A percentile compares a stretch with the other conserved stretches of the same genome.
These are phyloP conservation scores for Cylloceria caligata DNA, from an alignment of 2,888 invertebrate species.

Conservation along the genomic window DNA sequence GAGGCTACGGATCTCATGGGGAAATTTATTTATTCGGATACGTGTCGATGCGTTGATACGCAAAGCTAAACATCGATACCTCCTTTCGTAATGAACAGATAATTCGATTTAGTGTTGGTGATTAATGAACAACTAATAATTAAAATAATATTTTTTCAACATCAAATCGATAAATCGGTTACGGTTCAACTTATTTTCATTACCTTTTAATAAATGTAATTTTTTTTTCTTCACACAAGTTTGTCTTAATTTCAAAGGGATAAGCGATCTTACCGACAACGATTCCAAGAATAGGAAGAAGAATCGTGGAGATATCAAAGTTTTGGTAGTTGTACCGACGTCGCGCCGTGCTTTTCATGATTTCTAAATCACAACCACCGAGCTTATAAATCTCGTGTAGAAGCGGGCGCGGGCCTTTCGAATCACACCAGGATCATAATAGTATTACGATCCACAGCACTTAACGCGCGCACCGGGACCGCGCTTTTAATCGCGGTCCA, in stretches of 20 bases:
- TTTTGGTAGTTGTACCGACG: conserved; percentile 71
- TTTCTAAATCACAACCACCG: conserved; percentile 54
- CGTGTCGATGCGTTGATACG: neutral
- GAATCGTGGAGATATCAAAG: conserved; percentile 70
- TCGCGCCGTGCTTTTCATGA: conserved; percentile 72
- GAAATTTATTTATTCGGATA: neutral
- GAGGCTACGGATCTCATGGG: conserved; percentile 1
- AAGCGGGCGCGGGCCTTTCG: conserved; percentile 62
- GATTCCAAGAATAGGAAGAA: conserved; percentile 77
- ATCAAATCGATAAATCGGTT: neutral
- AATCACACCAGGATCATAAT: conserved; percentile 70
- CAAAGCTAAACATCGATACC: neutral
- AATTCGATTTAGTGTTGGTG: neutral
- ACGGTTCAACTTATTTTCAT: neutral
- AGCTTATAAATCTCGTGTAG: conserved; percentile 61
- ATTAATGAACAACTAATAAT: neutral
- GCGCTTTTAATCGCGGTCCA: conserved; percentile 48
- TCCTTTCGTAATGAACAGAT: neutral
- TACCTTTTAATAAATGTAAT: neutral
- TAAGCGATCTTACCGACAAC: conserved; percentile 78
- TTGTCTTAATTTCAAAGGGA: neutral
- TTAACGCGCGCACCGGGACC: conserved; percentile 26
- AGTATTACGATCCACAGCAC: conserved; percentile 37
- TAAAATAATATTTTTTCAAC: neutral
- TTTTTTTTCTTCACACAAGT: neutral